Evolutionary conservation across 2,113 vertebrate genomes (phyloP), one percentile per base, ranked within the genome.

Genomic region (Cyphomyrus discorhynchus): DNA sequence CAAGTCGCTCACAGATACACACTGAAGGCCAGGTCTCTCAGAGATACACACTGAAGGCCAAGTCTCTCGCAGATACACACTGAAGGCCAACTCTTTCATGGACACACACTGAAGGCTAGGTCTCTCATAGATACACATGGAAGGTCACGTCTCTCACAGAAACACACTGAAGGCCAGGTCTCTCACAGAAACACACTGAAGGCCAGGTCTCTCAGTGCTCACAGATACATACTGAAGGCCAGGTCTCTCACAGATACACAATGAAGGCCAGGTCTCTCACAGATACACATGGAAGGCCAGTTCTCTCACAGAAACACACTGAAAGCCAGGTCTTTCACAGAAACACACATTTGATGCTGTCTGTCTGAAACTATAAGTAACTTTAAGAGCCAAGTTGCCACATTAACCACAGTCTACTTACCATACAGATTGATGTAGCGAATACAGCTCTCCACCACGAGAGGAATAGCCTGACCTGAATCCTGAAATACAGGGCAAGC

Each of bases 381-480:
- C 5, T 21, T 24, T 35, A 52, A 17, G 31, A 74, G 13, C 66
- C 66, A 31, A 39, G 88, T 15, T 21, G 74, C 35, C 27, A 35
- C n/a, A 52, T 24, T 47, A 9, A 82, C 89, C 74, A 83, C 31
- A 27, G 47, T 66, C 49, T 85, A 92, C 97, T 95, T 93, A 99
- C 98, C 98, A 0, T 99, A 99, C 52, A 99, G 94, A 94, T 99
- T 99, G 95, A 99, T 98, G 95, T 98, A 99, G 46, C 98, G 97
- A 91, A 99, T 94, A 88, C 98, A 99, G 95, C 98, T 99, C 93
- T 99, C 98, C 24, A 98, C 98, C 1, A 99, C 98, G 19, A 97
- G 96, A 0, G 98, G 98, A 92, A 99, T 99, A 50, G 98, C 95
- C 92, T 96, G 96, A 88, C 96, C 96, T 50, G 96, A 96, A 91